A percentile compares a stretch with the other conserved stretches of the same genome.
Conservation (phyloP, 1,140 invertebrate genomes). For the Drosophila melanica region DNA sequence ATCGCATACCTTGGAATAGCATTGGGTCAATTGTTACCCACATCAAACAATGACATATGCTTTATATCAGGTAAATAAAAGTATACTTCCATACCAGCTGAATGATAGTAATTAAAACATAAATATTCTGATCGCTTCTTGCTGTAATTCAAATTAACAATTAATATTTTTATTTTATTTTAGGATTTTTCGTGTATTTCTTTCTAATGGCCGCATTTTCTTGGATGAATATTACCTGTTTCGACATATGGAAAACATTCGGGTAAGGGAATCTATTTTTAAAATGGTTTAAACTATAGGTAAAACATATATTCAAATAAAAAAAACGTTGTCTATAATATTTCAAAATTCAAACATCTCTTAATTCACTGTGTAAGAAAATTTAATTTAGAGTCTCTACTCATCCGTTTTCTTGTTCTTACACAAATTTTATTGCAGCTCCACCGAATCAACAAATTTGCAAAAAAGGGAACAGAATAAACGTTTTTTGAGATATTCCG, state of each 20-base stretch:
- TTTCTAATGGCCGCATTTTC: constrained; percentile 93
- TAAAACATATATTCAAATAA: too few relatives aligned
- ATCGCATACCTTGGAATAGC: constrained; percentile 86
- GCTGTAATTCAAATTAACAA: too few relatives aligned
- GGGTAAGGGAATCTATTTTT: constrained; percentile 85
- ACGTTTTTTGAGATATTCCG: constrained; percentile 86
- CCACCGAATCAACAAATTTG: constrained; percentile 51
- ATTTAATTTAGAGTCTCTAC: too few relatives aligned
- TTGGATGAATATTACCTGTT: constrained; percentile 96
- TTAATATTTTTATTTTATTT: constrained; percentile 62
- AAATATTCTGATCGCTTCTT: too few relatives aligned
- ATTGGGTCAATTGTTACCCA: constrained; percentile 84
- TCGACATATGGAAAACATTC: constrained; percentile 95
- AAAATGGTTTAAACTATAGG: too few relatives aligned
- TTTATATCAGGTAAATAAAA: constrained; percentile 66
- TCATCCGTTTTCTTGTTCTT: too few relatives aligned
- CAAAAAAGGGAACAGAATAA: constrained; percentile 77
- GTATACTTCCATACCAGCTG: too few relatives aligned
- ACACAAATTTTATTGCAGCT: constrained; percentile 18
- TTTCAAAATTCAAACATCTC: too few relatives aligned
- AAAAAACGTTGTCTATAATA: too few relatives aligned
- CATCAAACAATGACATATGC: constrained; percentile 67
- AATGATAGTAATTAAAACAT: too few relatives aligned
- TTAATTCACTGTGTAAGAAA: too few relatives aligned
- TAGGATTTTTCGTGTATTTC: constrained; percentile 92